Evolutionary conservation across 2,113 vertebrate species (phyloP).

Genomic region (Piaya cayana): DNA sequence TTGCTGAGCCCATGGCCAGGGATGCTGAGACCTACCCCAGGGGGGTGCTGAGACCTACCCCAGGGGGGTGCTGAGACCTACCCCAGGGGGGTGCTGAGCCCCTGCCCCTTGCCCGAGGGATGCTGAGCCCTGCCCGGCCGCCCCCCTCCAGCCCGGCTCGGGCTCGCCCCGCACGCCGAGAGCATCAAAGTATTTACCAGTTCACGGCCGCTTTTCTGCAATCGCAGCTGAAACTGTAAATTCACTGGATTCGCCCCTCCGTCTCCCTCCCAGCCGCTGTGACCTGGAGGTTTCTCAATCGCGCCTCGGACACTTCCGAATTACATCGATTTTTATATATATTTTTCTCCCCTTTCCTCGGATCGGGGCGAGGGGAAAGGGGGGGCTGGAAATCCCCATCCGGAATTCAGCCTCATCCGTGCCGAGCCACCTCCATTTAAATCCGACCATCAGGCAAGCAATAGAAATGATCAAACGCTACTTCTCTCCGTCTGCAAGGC

Average conservation of each 20-base stretch:
- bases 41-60: too few relatives aligned
- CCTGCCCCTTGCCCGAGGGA: not conserved
- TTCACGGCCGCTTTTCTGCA: slow-evolving; percentile 47
- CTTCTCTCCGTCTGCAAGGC: slow-evolving; percentile 78
- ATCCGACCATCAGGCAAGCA: slow-evolving; percentile 79
- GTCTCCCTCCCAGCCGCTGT: slow-evolving; percentile 30
- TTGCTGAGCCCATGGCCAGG: too few relatives aligned
- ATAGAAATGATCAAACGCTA: slow-evolving; percentile 76
- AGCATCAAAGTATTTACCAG: slow-evolving; percentile 79
- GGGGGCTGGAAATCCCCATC: slow-evolving; percentile 45
- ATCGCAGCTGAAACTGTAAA: slow-evolving; percentile 15
- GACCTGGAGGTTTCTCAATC: slow-evolving; percentile 39
- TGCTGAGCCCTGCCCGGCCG: not conserved
- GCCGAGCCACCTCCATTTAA: slow-evolving; percentile 77
- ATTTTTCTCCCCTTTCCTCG: slow-evolving; percentile 56
- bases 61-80: too few relatives aligned
- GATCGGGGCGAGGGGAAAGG: slow-evolving; percentile 2
- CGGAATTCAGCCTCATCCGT: slow-evolving; percentile 57
- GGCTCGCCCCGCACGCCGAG: slow-evolving; percentile 41
- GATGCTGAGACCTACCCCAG: too few relatives aligned
- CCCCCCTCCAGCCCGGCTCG: not conserved
- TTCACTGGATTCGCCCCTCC: slow-evolving; percentile 23
- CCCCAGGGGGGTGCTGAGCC: too few relatives aligned
- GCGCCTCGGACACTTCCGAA: slow-evolving; percentile 74
- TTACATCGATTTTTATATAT: slow-evolving; percentile 46